Percentiles rank a stretch among this genome's conserved stretches.
These are phyloP conservation scores for Macroglossus sobrinus DNA, from an alignment of 2,113 vertebrate species.

Conservation along the genomic window DNA sequence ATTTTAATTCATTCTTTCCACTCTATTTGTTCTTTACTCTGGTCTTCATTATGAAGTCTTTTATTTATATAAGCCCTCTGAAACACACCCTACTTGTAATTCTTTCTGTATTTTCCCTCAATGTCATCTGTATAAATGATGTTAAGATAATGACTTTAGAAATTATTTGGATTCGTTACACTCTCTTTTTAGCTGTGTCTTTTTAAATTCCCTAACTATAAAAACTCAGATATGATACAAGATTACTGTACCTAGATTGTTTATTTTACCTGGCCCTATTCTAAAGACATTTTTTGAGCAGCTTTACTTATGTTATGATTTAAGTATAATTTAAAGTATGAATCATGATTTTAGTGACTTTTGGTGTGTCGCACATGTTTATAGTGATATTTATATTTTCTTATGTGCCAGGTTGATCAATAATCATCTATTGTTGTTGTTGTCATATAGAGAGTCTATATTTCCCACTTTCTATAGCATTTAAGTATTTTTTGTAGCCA, in stretches of 20 bases:
- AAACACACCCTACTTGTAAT: not conserved
- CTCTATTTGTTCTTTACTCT: not conserved
- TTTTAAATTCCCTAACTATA: not conserved
- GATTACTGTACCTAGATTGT: not conserved
- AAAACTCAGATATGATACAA: not conserved
- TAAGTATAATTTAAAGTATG: not conserved
- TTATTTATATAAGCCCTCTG: not conserved
- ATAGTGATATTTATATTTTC: not conserved
- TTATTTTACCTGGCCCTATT: not conserved
- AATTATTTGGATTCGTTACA: not conserved
- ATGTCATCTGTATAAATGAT: not conserved
- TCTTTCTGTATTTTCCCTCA: not conserved
- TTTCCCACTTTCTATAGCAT: not conserved
- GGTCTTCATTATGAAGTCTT: not conserved
- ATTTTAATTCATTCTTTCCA: not conserved
- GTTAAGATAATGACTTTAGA: not conserved
- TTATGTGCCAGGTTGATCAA: not conserved
- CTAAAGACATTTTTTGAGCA: not conserved
- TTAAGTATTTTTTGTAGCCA: not conserved
- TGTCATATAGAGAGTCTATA: fast-evolving
- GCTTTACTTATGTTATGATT: not conserved
- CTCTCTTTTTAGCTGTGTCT: not conserved
- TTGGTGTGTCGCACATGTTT: not conserved
- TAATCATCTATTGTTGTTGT: not conserved
- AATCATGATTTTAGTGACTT: not conserved